A percentile compares a stretch with the other conserved stretches of the same genome.
phyloP scores from a whole-genome alignment of 2,797 vertebrate species.

The Aphelocoma californica region DNA sequence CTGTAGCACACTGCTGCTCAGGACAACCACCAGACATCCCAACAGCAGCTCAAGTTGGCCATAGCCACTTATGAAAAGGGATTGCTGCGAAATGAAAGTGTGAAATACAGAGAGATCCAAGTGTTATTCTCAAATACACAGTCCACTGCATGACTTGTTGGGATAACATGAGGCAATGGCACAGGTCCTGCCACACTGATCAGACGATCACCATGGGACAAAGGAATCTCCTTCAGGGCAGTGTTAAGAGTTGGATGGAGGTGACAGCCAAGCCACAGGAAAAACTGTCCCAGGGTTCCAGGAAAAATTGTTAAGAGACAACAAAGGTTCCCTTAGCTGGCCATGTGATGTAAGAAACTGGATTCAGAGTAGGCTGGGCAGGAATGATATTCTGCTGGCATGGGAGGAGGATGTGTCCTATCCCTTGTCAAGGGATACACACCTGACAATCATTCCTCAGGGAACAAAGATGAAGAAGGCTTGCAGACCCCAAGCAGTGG shows the following conservation, averaged over 20 bases:
- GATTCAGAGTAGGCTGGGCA: background rate
- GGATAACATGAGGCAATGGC: background rate
- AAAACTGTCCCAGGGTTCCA: background rate
- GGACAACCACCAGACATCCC: background rate
- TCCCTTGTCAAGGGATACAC: background rate
- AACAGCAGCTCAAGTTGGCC: background rate
- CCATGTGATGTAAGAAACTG: background rate
- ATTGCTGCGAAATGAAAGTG: background rate
- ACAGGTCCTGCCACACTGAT: background rate
- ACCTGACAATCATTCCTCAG: background rate
- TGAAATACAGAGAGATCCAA: background rate
- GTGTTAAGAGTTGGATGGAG: rapidly evolving
- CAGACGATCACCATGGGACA: background rate
- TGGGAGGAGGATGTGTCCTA: background rate
- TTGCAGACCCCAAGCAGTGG: background rate
- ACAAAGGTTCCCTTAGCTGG: background rate
- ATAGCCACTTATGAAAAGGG: background rate
- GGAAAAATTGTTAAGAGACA: background rate
- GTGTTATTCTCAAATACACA: background rate
- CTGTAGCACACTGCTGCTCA: background rate
- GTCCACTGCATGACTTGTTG: too few relatives aligned
- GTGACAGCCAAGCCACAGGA: background rate
- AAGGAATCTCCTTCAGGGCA: background rate
- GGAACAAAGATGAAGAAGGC: background rate
- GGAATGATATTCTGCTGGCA: background rate